Evolutionary conservation across 1,140 invertebrate genomes (phyloP), one percentile per base, ranked within the genome.

Genomic region (Agrypnia vestita): DNA sequence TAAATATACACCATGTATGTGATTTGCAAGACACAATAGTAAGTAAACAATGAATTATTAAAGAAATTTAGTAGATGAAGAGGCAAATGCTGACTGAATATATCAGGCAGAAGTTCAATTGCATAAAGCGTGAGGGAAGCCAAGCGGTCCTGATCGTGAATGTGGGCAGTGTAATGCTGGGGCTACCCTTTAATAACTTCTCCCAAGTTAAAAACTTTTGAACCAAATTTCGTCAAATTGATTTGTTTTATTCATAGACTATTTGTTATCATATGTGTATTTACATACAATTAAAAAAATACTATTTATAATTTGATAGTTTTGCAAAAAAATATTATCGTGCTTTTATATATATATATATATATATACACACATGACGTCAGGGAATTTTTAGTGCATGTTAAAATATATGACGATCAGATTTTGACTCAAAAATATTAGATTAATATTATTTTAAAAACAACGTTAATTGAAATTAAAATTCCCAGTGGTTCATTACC

Each of bases 241-340:
- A 82, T 77, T 80, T 83, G 76, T 53, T 44, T 84, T 81, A 80
- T 80, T 76, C 74, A 71, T 77, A 78, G 78, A 72, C 82, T 74
- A 79, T 78, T 75, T 76, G 46, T 75, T 76, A 19, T 75, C 25
- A 35, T 35, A 69, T 35, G 78, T 82, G 74, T 80, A 82, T 82
- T 80, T 80, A 83, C 79, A 83, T 61, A 83, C 51, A 76, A 76
- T 83, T 83, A 83, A 83, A 83, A 83, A 83, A 83, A 83, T 83
- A 83, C 82, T 80, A 83, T 83, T 76, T 74, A 78, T 83, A 78
- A 75, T 83, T 72, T 80, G 76, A 76, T 71, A 78, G 76, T 78
- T 83, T 80, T 77, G 82, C 76, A 83, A 83, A 83, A 81, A 83
- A 83, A 81, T 81, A 82, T 79, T 82, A 76, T 79, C 69, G 67